Evolutionary conservation across 1,140 invertebrate genomes (phyloP), one percentile per base, ranked within the genome.

Genomic region (Cyrtorhinus lividipennis): DNA sequence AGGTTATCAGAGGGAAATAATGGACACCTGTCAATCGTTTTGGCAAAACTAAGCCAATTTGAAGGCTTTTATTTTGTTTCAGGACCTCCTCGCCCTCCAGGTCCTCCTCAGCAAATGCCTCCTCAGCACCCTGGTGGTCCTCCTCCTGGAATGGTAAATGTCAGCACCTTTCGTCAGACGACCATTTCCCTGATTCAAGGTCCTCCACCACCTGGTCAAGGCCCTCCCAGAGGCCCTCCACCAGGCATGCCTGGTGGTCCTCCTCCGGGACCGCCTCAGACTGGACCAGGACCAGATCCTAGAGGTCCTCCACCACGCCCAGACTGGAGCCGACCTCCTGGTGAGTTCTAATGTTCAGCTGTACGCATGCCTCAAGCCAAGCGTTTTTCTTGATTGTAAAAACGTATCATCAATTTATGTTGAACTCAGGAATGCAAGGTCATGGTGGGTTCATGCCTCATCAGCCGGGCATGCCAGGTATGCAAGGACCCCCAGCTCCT

Each of bases 231-330:
- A 71, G 80, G 81, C 45, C 84, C 84, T 65, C 83, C 83, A 56
- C 80, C 71, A 30, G 66, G 68, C 30, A 67, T 70, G 63, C 72
- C 70, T 56, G 66, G 66, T 65, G 69, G 73, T 73, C 76, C 48
- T 73, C 77, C 75, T n/a, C n/a, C n/a, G n/a, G n/a, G n/a, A 73
- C 76, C 48, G 74, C 77, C 75, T 24, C 79, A 79, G 26, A 81
- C 80, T 22, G 74, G 78, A n/a, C 83, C 82, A 12, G 74, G 78
- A n/a, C 83, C 82, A 12, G 87, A 89, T 69, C 88, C 86, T 86
- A 87, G 83, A 70, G 74, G 84, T 68, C 85, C 85, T 61, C 86
- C 76, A 76, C 22, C 45, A 22, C 60, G 30, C 20, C 60, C 38
- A 12, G 18, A 24, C 30, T 59, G 23, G 23, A 27, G 15, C 18